Base-by-base conservation (phyloP, 1,140 invertebrate genomes). In the Hyles euphorbiae region DNA sequence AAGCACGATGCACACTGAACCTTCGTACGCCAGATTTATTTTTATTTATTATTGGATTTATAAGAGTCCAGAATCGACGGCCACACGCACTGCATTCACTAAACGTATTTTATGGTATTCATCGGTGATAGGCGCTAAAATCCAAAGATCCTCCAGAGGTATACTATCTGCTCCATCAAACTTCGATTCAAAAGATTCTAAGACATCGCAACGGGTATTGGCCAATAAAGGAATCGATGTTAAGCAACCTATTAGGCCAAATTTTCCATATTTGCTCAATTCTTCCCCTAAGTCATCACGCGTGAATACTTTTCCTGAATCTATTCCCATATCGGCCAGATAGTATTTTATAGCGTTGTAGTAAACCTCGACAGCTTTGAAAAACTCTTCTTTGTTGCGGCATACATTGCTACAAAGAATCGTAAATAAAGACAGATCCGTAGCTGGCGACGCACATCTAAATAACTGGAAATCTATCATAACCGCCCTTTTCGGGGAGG, bases 391-490 rank as follows among this genome's bases (percentile, higher is more conserved):
- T 46, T 67, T 72, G 33, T 10, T 63, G 2, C 9, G 48, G 53
- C 63, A 69, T 2, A 59, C n/a, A 44, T 66, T 65, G 11, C 61
- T 58, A 50, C 61, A 57, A 43, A 67, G 40, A n/a, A 67, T 6
- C 33, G 75, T 58, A 6, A 71, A 72, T 51, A 65, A 70, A 9
- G 63, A 40, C 4, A 78, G 36, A 60, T 78, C 77, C 5, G 70
- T 64, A 9, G 60, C 75, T 5, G 66, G 70, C 3, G 73, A 78
- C 0, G 67, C 48, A 56, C 65, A 71, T 58, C 73, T 64, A 10
- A 72, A 33, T 9, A 73, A 5, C 60, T 80, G 77, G 61, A 76
- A 80, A 46, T 78, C 78, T 10, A 78, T 72, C 7, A 63, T 65
- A 8, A 78, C 64, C 4, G 60, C 53, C 34, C 50, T 60, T 11